These are phyloP conservation scores for Gasteruption jaculator DNA, from an alignment of 2,888 invertebrate species.

Conservation along the genomic window DNA sequence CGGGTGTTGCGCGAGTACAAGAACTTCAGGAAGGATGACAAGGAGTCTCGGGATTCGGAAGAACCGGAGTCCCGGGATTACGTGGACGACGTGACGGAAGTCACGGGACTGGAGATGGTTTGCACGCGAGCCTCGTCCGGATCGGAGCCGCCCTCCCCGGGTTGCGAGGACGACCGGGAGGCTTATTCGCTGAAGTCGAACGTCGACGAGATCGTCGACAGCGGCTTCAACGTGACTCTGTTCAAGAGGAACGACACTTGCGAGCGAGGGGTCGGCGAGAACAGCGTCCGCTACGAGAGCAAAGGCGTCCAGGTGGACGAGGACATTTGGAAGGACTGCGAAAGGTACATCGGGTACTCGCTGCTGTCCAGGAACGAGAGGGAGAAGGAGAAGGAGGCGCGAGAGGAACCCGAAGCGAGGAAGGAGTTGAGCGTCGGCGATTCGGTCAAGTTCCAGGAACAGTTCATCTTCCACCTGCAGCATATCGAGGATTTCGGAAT, in stretches of 20 bases:
- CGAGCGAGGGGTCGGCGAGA: constrained; percentile 27
- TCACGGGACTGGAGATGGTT: neutral
- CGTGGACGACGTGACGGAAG: neutral
- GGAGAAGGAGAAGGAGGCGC: too few species aligned
- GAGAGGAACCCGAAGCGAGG: constrained; percentile 22
- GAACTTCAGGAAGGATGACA: too few species aligned
- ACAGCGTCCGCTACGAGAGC: constrained; percentile 19
- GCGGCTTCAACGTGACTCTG: constrained; percentile 29
- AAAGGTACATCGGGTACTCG: constrained; percentile 41
- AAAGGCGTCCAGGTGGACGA: constrained; percentile 37
- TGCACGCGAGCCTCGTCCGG: neutral
- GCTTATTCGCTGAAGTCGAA: constrained; percentile 23
- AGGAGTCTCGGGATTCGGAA: too few species aligned
- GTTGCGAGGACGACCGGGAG: constrained; percentile 17
- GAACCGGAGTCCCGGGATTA: too few species aligned
- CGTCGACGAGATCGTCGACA: constrained; percentile 5
- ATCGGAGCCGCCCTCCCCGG: neutral
- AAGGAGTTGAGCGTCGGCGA: too few species aligned
- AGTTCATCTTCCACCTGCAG: constrained; percentile 40
- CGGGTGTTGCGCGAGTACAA: constrained; percentile 33
- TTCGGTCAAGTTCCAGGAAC: constrained; percentile 40
- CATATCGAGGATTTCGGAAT: constrained; percentile 36
- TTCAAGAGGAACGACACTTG: constrained; percentile 28
- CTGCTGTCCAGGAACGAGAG: too few species aligned
- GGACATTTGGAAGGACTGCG: constrained; percentile 35